These are phyloP conservation scores for Neotoxoptera formosana DNA, from an alignment of 1,140 invertebrate genomes.

Conservation along the genomic window DNA sequence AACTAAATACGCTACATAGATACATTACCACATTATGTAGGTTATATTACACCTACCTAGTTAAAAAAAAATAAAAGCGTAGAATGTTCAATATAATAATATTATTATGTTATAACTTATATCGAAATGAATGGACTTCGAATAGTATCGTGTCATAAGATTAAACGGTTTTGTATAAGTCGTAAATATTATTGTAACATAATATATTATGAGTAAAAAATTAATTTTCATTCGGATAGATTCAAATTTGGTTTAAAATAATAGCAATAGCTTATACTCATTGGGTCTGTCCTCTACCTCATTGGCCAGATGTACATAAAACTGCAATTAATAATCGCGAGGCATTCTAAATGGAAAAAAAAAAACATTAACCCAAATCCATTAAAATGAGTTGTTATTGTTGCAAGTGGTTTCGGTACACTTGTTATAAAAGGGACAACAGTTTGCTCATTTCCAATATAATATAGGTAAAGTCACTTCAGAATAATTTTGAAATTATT, in stretches of 20 bases:
- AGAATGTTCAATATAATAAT: not conserved
- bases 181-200: not conserved
- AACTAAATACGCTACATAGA: not conserved
- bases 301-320: not conserved
- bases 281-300: not conserved
- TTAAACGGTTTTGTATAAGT: not conserved
- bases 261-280: not conserved
- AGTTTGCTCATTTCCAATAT: not conserved
- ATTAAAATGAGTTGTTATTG: not conserved
- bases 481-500: not conserved
- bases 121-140: not conserved
- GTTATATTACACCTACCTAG: not conserved
- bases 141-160: not conserved
- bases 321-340: not conserved
- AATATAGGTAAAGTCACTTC: not conserved
- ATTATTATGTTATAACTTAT: too few species aligned
- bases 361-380: not conserved
- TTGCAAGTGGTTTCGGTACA: not conserved
- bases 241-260: not conserved
- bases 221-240: not conserved
- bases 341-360: not conserved
- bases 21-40: not conserved
- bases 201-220: not conserved
- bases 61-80: not conserved
- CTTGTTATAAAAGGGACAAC: not conserved